phyloP scores from a whole-genome alignment of 2,797 vertebrate genomes.

The Enteromius fasciolatus region DNA sequence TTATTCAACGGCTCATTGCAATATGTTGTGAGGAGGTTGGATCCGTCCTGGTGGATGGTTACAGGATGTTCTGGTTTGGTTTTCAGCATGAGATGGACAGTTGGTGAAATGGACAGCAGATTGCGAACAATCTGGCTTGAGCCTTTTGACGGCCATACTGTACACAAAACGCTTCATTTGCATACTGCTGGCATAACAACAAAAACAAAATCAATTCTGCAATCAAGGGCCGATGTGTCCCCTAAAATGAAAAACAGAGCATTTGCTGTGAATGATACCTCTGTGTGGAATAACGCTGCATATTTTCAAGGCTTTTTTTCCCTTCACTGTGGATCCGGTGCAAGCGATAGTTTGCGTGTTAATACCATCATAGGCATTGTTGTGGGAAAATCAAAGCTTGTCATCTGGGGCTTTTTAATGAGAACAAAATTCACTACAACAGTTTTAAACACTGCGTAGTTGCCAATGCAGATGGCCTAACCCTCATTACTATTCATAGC shows the following conservation, averaged over 20 bases:
- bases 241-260: constrained; percentile 34
- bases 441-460: constrained; percentile 36
- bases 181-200: constrained; percentile 45
- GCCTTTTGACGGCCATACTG: constrained; percentile 24
- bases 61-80: constrained; percentile 51
- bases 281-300: constrained; percentile 19
- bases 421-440: constrained; percentile 28
- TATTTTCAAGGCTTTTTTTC: constrained; percentile 6
- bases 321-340: not conserved
- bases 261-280: constrained; percentile 29
- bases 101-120: constrained; percentile 50
- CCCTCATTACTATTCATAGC: constrained; percentile 48
- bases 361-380: constrained; percentile 29
- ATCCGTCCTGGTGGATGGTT: constrained; percentile 28
- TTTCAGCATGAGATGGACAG: constrained; percentile 38
- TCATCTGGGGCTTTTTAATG: constrained; percentile 34
- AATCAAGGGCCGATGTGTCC: constrained; percentile 31
- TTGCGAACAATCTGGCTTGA: constrained; percentile 38
- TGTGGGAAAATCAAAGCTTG: constrained; percentile 38
- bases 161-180: constrained; percentile 41
- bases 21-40: constrained; percentile 33
- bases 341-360: not conserved
- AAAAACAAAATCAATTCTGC: constrained; percentile 24
- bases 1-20: constrained; percentile 17
- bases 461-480: constrained; percentile 44